Base-by-base conservation (phyloP, 2,113 vertebrate species). In the Atractosteus spatula region DNA sequence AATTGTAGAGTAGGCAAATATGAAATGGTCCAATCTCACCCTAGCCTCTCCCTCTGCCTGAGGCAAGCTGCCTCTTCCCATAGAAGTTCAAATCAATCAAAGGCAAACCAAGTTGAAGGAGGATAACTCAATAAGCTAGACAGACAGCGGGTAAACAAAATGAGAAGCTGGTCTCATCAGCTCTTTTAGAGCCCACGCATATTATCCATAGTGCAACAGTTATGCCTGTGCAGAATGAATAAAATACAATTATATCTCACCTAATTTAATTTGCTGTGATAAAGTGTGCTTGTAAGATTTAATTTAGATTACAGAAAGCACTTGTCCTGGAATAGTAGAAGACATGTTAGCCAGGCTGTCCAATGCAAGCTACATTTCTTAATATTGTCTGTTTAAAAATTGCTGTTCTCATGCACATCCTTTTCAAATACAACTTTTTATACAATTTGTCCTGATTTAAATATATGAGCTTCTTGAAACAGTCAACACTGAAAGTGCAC, bases 111-210 rank as follows among this genome's bases (percentile, higher is more conserved):
- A 74, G 80, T 71, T 79, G 81, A 75, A 69, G 80, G 85, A 79
- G 79, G 75, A 70, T 91, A 91, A 91, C 87, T 89, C 79, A 78
- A 91, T 91, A 87, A 91, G 76, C 75, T 11, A 73, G 82, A 77
- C 81, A 89, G 86, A 87, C 83, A 82, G 75, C 79, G 71, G 78
- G 84, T 83, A 89, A 88, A 89, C 85, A 87, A 86, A 84, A 82
- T 83, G 80, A 84, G 86, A 86, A 3, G 75, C 70, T 42, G 45
- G 16, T 74, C 57, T 68, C 66, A 51, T 62, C 56, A 43, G 68
- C 67, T 74, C 41, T 14, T 54, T 13, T 56, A 56, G 41, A 51
- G 29, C 47, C 59, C 61, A 8, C 29, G 44, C 16, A n/a, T 71
- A 78, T 55, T 74, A 61, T 59, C 64, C 74, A 70, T 74, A 44